Percentiles rank a stretch among this genome's conserved stretches.
These are phyloP conservation scores for Chloroclystis v-ata DNA, from an alignment of 2,888 invertebrate genomes.

Conservation along the genomic window DNA sequence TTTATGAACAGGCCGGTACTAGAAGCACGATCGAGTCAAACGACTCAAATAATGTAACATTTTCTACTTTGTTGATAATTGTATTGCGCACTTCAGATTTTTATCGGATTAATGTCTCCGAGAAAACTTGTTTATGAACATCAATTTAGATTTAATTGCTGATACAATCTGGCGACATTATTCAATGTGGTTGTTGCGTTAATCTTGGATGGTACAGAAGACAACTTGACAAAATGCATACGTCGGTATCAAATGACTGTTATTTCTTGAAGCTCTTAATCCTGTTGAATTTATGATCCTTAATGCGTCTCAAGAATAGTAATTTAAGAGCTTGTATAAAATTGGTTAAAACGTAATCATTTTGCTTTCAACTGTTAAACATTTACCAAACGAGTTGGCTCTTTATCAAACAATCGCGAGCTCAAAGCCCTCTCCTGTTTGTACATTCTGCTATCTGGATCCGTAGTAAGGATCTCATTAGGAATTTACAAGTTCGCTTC, in stretches of 20 bases:
- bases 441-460: constrained; percentile 8
- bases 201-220: background rate
- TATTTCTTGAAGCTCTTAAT: background rate
- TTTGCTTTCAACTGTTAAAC: background rate
- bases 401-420: background rate
- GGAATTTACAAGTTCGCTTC: constrained; percentile 26
- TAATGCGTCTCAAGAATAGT: too few relatives aligned
- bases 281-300: too few relatives aligned
- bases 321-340: too few relatives aligned
- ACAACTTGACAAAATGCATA: constrained; percentile 4
- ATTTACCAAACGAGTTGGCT: background rate
- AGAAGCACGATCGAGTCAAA: constrained; percentile 48
- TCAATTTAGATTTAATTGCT: constrained; percentile 24
- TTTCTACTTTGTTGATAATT: constrained; percentile 56
- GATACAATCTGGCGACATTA: constrained; percentile 18
- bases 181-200: constrained; percentile 13
- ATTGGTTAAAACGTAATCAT: too few relatives aligned
- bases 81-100: constrained; percentile 43
- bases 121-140: constrained; percentile 24
- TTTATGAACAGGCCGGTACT: constrained; percentile 72
- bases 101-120: constrained; percentile 26
- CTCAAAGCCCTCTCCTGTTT: background rate
- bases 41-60: constrained; percentile 48
- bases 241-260: background rate
- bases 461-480: constrained; percentile 19